Evolutionary conservation across 2,888 invertebrate genomes (phyloP), one percentile per base, ranked within the genome.

Genomic region (Entomobrya proxima): DNA sequence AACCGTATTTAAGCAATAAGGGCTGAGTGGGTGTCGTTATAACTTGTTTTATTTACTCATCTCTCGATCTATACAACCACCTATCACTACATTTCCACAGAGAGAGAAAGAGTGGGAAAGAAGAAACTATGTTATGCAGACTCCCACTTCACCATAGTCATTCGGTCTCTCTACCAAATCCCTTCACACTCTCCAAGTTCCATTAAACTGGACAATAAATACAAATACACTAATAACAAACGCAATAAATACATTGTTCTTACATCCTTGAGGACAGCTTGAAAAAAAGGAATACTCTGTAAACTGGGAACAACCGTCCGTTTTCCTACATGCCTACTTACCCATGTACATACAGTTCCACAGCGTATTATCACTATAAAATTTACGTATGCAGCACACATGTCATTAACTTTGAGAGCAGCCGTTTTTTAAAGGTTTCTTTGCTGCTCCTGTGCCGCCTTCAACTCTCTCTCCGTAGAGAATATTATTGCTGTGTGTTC

Each of bases 181-280:
- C 55, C 76, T 58, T 76, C 76, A 76, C 76, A 76, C 76, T 74
- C 35, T 52, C 74, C 50, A 32, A 52, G 18, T 76, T 76, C 76
- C 76, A 76, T 76, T 76, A 76, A 76, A 58, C 58, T 76, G 58
- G 58, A 76, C 76, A 76, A 76, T 37, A 76, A 76, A 75, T 50
- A 75, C 44, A 47, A 74, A 32, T 52, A 74, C 58, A 58, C 37
- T 27, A 76, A 76, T 76, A 76, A 76, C 35, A n/a, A 76, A 58
- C 32, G 64, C 77, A 78, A 78, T 67, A 79, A 79, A 79, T 79
- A 79, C 47, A 79, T 79, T 47, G 79, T 50, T 67, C 47, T 79
- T 79, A 64, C 64, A 78, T 78, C 78, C 78, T 78, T 61, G 78
- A 78, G 78, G 78, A 78, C 78, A 64, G 35, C 50, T 37, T 44